Evolutionary conservation across 2,113 vertebrate genomes (phyloP), one percentile per base, ranked within the genome.

Genomic region (Catharus fuscescens): DNA sequence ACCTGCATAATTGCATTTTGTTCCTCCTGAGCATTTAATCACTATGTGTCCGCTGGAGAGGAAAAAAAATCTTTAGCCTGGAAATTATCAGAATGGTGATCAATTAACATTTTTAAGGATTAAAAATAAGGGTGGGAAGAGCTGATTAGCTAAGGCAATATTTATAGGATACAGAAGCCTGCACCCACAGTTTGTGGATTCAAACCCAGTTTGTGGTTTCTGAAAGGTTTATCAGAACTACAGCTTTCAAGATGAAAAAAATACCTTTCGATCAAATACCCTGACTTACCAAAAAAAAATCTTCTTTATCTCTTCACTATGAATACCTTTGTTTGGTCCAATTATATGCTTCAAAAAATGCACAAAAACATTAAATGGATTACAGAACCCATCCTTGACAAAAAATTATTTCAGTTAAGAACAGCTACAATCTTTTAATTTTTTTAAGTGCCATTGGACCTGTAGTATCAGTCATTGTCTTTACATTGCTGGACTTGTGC

Each of bases 1-100:
- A 83, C 64, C 40, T 64, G 61, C 47, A 78, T 90, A 92, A 96
- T 92, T 88, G n/a, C 60, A 86, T 96, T 95, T 90, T 60, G 17
- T 94, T 93, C 57, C 47, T 94, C 82, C 65, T 64, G 72, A 96
- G 82, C 52, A 74, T 95, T 96, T 91, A 91, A 92, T 86, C 45
- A 74, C 45, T 90, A 14, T 44, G 14, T 88, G 90, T 74, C 76
- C 79, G 90, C 24, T 34, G 56, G 34, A 83, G 70, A 60, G 36
- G 44, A 88, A 78, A 95, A 93, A 56, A 78, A 48, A 8, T 15
- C 29, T 91, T 86, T 80, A 70, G 17, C 26, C 42, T 66, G 17
- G 21, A 88, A 96, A 71, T 86, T 80, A 77, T 93, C 62, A 92
- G 34, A 94, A 86, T 38, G 17, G 29, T 59, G 44, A 95, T 92